A percentile compares a stretch with the other conserved stretches of the same genome.
phyloP scores from a whole-genome alignment of 30 jellyfish, hydroid and myxozoan species.

The Sanderia malayensis region DNA sequence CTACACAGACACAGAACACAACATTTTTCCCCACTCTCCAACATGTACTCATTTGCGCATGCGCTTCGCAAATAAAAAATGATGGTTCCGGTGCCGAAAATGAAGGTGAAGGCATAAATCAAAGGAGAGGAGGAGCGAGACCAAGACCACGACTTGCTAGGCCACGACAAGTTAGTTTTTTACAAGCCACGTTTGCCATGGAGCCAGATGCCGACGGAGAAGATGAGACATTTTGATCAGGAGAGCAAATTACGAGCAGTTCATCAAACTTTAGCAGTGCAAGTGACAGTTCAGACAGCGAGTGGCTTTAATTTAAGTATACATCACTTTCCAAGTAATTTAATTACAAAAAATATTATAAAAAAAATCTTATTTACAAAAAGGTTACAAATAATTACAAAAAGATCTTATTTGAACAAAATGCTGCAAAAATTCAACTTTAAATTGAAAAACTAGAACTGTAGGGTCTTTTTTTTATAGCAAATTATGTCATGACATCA shows the following conservation, averaged over 20 bases:
- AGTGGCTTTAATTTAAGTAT: background rate
- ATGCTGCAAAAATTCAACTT: conserved; percentile 1
- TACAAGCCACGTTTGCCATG: background rate
- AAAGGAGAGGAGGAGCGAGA: conserved; percentile 1
- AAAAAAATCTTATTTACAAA: too few species aligned
- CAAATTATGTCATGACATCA: background rate
- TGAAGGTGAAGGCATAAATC: background rate
- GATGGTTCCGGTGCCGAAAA: background rate
- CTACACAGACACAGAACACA: too few species aligned
- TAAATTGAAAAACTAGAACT: background rate
- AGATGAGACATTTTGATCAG: too few species aligned
- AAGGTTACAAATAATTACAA: too few species aligned
- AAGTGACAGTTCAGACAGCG: background rate
- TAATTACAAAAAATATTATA: too few species aligned
- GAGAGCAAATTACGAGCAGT: background rate
- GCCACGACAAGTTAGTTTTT: background rate
- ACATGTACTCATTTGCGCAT: too few species aligned
- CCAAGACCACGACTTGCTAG: background rate
- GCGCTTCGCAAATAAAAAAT: too few species aligned
- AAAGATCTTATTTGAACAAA: too few species aligned
- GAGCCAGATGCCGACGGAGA: too few species aligned
- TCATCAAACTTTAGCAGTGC: background rate
- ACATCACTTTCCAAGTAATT: background rate
- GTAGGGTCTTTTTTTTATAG: background rate
- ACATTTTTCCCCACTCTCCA: too few species aligned